phyloP scores from a whole-genome alignment of 2,113 vertebrate genomes.

The Xerus inauris region DNA sequence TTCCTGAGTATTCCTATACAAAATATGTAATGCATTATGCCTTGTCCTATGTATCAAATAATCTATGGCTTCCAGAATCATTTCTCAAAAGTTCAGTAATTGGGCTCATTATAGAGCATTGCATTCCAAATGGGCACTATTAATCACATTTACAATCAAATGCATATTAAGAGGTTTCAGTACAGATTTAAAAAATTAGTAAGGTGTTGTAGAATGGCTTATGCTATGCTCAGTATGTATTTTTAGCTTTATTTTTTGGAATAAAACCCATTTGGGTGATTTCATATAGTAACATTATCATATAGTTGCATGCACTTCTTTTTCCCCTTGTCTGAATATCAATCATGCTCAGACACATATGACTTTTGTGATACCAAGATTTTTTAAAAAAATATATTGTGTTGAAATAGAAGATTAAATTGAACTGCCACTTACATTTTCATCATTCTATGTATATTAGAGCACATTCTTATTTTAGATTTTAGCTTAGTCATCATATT shows the following conservation, averaged over 20 bases:
- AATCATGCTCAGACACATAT: not conserved
- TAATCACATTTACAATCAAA: conserved; percentile 24
- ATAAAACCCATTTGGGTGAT: not conserved
- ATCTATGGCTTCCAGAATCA: not conserved
- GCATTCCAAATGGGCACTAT: not conserved
- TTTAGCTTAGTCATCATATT: not conserved
- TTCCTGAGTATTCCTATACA: not conserved
- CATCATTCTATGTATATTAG: not conserved
- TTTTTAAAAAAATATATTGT: not conserved
- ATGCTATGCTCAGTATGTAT: not conserved
- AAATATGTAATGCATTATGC: conserved; percentile 14
- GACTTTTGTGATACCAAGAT: not conserved
- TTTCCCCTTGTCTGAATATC: not conserved
- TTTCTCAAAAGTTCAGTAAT: not conserved
- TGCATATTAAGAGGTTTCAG: not conserved
- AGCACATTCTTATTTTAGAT: not conserved
- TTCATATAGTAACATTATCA: not conserved
- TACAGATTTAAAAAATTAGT: conserved; percentile 12
- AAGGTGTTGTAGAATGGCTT: not conserved
- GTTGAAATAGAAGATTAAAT: not conserved
- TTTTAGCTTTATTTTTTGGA: conserved; percentile 16
- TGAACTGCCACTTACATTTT: not conserved
- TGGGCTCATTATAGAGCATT: not conserved
- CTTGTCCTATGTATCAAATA: not conserved
- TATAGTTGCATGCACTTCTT: not conserved